Percentiles rank a stretch among this genome's conserved stretches.
Conservation (phyloP, 2,113 vertebrate species). For the Haemorhous mexicanus region DNA sequence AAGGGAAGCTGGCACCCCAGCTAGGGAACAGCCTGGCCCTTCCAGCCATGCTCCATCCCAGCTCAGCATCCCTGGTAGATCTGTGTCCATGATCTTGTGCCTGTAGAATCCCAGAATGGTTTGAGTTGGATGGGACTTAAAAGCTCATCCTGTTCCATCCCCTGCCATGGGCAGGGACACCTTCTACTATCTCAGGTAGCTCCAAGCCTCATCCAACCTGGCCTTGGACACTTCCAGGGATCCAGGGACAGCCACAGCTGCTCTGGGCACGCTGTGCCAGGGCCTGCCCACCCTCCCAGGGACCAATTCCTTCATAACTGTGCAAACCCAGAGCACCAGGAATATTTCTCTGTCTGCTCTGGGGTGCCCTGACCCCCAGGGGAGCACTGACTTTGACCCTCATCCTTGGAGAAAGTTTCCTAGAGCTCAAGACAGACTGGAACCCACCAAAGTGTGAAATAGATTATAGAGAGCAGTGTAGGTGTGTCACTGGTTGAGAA, state of each 20-base stretch:
- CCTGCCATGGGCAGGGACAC: neutral
- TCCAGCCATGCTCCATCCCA: neutral
- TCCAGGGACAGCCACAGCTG: neutral
- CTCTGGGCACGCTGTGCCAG: neutral
- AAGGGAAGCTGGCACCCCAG: neutral
- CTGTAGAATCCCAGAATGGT: neutral
- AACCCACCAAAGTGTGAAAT: too few relatives aligned
- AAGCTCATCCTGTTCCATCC: neutral
- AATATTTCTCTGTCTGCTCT: too few relatives aligned
- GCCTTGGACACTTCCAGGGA: neutral
- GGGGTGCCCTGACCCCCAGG: too few relatives aligned
- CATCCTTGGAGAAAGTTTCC: too few relatives aligned
- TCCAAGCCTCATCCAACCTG: accelerated
- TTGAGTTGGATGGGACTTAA: neutral
- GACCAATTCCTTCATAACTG: neutral
- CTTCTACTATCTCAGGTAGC: accelerated
- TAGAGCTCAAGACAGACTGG: too few relatives aligned
- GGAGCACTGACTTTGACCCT: too few relatives aligned
- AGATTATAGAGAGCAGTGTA: too few relatives aligned
- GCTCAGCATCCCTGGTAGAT: neutral
- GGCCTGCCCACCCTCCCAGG: accelerated
- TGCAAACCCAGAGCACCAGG: too few relatives aligned
- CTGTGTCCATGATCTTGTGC: neutral
- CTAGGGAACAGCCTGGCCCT: neutral
- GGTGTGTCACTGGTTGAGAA: too few relatives aligned